Conservation (phyloP, 2,113 vertebrate genomes). For the Esox niger region DNA sequence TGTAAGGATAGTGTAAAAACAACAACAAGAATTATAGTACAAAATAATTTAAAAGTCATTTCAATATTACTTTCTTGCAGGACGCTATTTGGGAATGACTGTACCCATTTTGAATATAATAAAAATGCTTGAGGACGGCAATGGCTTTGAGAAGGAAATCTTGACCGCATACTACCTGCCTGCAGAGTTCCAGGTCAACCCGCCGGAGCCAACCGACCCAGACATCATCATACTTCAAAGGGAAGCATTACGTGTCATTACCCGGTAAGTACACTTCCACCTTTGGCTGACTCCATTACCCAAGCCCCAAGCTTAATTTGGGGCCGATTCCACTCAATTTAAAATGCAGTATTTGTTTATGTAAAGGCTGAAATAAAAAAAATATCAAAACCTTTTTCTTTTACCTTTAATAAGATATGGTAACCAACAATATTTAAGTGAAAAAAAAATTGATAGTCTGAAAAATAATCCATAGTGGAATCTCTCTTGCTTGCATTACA, state of each 20-base stretch:
- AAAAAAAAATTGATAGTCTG: too few species aligned
- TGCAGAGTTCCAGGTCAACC: slow-evolving; percentile 66
- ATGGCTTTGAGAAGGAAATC: slow-evolving; percentile 64
- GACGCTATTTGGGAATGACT: slow-evolving; percentile 79
- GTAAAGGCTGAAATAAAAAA: too few species aligned
- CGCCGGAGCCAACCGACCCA: slow-evolving; percentile 67
- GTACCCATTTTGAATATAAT: slow-evolving; percentile 77
- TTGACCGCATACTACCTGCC: slow-evolving; percentile 80
- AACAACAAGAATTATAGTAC: too few species aligned
- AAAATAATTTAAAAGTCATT: background rate
- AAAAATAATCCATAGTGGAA: too few species aligned
- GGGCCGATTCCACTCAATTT: background rate
- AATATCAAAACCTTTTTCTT: too few species aligned
- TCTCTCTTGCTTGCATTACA: too few species aligned
- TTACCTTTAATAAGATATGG: too few species aligned
- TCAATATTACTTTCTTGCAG: slow-evolving; percentile 44
- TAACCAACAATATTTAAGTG: too few species aligned
- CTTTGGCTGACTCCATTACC: background rate
- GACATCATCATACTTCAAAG: slow-evolving; percentile 74
- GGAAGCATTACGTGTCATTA: slow-evolving; percentile 68
- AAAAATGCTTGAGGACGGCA: slow-evolving; percentile 68
- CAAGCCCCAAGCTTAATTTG: background rate
- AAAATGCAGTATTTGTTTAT: too few species aligned
- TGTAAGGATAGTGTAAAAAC: too few species aligned
- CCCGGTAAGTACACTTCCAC: slow-evolving; percentile 65